These are phyloP conservation scores for Sesamia nonagrioides DNA, from an alignment of 1,140 invertebrate species.

Conservation along the genomic window DNA sequence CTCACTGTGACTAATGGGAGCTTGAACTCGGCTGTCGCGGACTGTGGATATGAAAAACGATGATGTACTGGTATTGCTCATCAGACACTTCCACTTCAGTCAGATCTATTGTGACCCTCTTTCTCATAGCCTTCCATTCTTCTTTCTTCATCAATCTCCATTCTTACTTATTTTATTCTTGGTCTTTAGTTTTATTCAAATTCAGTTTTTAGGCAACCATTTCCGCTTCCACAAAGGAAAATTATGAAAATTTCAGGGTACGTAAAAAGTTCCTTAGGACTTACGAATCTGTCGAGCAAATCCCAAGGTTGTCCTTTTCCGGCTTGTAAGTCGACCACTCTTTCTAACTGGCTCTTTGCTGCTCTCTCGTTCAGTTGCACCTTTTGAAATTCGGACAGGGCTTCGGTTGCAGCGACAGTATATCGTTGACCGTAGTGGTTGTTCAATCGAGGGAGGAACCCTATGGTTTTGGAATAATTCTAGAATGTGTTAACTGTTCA, in stretches of 20 bases:
- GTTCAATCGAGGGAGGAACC: constrained; percentile 90
- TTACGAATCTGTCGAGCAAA: constrained; percentile 89
- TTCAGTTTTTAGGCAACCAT: background rate
- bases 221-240: background rate
- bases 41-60: constrained; percentile 77
- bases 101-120: background rate
- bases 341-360: constrained; percentile 86
- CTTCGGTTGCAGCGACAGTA: constrained; percentile 90
- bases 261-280: constrained; percentile 48
- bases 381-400: constrained; percentile 90
- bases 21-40: constrained; percentile 89
- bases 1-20: constrained; percentile 89
- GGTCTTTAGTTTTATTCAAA: background rate
- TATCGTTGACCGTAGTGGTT: constrained; percentile 90
- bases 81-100: background rate
- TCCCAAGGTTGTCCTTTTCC: constrained; percentile 88
- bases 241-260: background rate
- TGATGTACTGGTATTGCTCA: background rate
- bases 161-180: constrained; percentile 37
- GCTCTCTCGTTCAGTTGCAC: constrained; percentile 88
- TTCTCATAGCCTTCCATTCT: constrained; percentile 35
- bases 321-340: constrained; percentile 88
- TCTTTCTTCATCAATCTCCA: constrained; percentile 61
- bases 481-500: background rate
- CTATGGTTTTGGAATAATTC: constrained; percentile 68